These are phyloP conservation scores for Bombyx mori DNA, from an alignment of 1,140 invertebrate species.

Conservation along the genomic window DNA sequence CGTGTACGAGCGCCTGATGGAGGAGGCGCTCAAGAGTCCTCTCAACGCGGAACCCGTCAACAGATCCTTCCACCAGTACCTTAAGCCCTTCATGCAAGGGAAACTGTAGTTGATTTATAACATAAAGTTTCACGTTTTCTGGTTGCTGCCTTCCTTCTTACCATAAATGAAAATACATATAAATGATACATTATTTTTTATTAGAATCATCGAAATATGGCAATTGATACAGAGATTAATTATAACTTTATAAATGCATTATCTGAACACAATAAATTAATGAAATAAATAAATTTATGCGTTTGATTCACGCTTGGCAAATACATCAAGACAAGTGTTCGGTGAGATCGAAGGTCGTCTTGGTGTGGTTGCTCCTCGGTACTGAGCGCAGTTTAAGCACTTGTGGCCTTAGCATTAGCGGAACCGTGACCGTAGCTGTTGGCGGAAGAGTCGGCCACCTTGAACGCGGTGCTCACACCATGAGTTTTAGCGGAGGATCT, in stretches of 20 bases:
- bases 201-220: no score
- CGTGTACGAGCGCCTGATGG: no score
- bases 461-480: conserved; percentile 35
- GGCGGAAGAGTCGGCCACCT: conserved; percentile 40
- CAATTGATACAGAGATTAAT: no score
- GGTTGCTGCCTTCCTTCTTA: no score
- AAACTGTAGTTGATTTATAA: conserved; percentile 64
- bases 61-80: conserved; percentile 69
- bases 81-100: conserved; percentile 83
- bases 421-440: conserved; percentile 39
- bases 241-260: no score
- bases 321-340: conserved; percentile 57
- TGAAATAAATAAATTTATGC: conserved; percentile 35
- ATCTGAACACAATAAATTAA: conserved; percentile 12
- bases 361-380: conserved; percentile 38
- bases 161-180: no score
- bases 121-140: no score
- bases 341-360: conserved; percentile 36
- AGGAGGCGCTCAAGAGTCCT: conserved; percentile 84
- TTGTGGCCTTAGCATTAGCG: conserved; percentile 43
- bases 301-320: conserved; percentile 28
- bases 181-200: no score
- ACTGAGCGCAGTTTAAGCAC: conserved; percentile 14
- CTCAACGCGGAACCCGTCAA: conserved; percentile 80
- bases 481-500: conserved; percentile 36